Conservation (phyloP, 2,113 vertebrate genomes). For the Pelecanus crispus region DNA sequence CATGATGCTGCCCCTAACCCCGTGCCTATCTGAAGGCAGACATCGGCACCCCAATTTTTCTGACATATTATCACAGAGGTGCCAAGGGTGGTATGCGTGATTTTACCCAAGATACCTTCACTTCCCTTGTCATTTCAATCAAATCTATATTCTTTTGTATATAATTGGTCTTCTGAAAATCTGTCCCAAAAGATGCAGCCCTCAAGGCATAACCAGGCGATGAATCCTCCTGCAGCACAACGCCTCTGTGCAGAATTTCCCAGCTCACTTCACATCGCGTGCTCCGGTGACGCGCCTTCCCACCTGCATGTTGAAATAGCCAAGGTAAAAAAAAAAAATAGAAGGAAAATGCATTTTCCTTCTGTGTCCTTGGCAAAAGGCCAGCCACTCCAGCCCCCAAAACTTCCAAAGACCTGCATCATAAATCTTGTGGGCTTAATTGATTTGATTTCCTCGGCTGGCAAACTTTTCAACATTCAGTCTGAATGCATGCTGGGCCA, state of each 20-base stretch:
- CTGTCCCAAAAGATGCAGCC: not conserved
- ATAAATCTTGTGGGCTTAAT: not conserved
- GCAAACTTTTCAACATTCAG: not conserved
- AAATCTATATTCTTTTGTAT: too few relatives aligned
- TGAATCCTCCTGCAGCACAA: not conserved
- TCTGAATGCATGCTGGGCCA: not conserved
- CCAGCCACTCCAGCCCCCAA: not conserved
- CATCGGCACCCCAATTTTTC: not conserved
- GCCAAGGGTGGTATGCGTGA: rapidly evolving
- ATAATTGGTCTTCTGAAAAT: not conserved
- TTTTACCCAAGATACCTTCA: not conserved
- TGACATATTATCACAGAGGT: too few relatives aligned
- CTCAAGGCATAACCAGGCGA: not conserved
- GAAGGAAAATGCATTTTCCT: not conserved
- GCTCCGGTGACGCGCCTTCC: not conserved
- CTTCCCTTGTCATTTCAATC: too few relatives aligned
- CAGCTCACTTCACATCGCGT: not conserved
- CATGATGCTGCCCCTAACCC: not conserved
- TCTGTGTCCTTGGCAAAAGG: not conserved
- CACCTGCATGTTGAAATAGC: not conserved
- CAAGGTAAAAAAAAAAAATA: not conserved
- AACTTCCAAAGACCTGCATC: not conserved
- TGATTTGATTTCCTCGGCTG: not conserved
- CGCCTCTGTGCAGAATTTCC: not conserved
- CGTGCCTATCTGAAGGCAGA: rapidly evolving